Evolutionary conservation across 1,140 invertebrate species (phyloP).

Genomic region (Papilio dardanus): DNA sequence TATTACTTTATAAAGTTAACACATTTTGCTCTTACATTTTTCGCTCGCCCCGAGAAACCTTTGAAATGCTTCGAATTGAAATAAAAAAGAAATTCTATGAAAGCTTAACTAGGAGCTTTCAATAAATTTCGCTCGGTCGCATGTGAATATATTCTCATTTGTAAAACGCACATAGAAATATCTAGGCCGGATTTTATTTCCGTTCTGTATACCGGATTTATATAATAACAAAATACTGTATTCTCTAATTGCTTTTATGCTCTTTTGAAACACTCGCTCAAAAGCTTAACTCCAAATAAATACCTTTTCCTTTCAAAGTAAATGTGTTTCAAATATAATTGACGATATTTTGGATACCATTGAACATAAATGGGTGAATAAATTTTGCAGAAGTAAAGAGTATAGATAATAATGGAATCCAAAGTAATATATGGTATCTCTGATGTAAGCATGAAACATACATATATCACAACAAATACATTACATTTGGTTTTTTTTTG

Average conservation of each 20-base stretch:
- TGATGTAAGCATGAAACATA: no score
- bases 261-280: background rate
- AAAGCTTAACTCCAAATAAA: background rate
- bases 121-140: conserved; percentile 26
- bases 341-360: background rate
- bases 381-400: no score
- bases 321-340: background rate
- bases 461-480: no score
- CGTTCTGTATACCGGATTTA: background rate
- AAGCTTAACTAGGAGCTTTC: conserved; percentile 33
- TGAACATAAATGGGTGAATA: background rate
- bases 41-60: conserved; percentile 20
- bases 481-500: no score
- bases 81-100: conserved; percentile 33
- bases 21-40: conserved; percentile 25
- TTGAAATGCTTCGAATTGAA: conserved; percentile 27
- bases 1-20: conserved; percentile 18
- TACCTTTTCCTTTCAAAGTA: background rate
- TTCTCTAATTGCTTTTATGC: conserved; percentile 1
- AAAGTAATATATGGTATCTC: no score
- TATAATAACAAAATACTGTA: conserved; percentile 5
- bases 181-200: conserved; percentile 28
- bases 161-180: conserved; percentile 27
- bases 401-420: no score
- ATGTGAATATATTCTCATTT: conserved; percentile 34